These are phyloP conservation scores for Aviceda subcristata DNA, from an alignment of 2,113 vertebrate species.

Conservation along the genomic window DNA sequence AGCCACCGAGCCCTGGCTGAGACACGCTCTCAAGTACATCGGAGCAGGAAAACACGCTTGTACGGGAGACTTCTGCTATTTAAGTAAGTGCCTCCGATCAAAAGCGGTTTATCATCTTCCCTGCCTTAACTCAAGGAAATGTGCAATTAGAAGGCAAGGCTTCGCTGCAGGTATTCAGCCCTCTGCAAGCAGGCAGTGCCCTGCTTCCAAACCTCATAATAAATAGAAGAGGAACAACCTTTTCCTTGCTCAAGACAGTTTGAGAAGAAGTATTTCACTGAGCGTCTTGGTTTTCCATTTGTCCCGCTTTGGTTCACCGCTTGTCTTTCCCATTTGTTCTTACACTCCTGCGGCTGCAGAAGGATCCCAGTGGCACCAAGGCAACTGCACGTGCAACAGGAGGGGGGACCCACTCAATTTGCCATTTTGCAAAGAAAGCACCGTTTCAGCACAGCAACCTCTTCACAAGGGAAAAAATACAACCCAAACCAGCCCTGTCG, in stretches of 20 bases:
- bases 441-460: not conserved
- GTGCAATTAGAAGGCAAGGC: not conserved
- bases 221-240: not conserved
- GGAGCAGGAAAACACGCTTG: not conserved
- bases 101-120: not conserved
- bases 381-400: accelerated
- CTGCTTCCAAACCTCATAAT: not conserved
- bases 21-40: not conserved
- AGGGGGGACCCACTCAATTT: accelerated
- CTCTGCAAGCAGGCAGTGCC: not conserved
- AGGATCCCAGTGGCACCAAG: not conserved
- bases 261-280: slow-evolving; percentile 15
- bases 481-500: not conserved
- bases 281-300: not conserved
- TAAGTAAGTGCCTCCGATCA: not conserved
- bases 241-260: not conserved
- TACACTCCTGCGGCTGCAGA: not conserved
- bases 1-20: not conserved
- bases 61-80: not conserved
- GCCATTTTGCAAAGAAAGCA: not conserved
- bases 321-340: not conserved
- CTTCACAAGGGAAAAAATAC: not conserved
- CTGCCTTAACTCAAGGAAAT: not conserved
- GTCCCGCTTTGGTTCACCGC: not conserved
- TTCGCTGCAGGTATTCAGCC: not conserved